Base-by-base conservation (phyloP, 2,888 invertebrate genomes). In the Leptinotarsa juncta region DNA sequence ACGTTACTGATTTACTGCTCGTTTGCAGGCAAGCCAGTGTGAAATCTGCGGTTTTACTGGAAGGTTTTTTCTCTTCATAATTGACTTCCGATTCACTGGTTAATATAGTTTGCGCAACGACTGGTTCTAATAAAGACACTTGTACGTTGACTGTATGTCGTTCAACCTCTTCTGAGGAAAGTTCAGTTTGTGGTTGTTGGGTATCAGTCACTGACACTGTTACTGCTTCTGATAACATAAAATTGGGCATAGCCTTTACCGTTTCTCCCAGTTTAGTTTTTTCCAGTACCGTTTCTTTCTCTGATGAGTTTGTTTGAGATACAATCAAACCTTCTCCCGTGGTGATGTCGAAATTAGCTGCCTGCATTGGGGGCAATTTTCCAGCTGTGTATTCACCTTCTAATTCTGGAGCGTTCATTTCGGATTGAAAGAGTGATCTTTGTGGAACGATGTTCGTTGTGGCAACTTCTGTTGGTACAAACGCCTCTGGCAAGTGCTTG, bases 391-490 rank as follows among this genome's bases (percentile, higher is more conserved):
- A 90, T 26, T 90, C 88, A 2, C 92, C 93, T 89, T 94, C 94
- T 77, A 91, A 90, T 87, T 95, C 95, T 76, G 93, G 91, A 1
- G 92, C 90, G 81, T 92, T 87, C 80, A 91, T 92, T 84, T 92
- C 91, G 87, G 92, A 90, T 18, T 93, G 93, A 4, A 91, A 87
- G 65, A 93, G 86, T 85, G 93, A 92, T 84, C 91, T 92, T 78
- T 93, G 93, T 15, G 93, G 89, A 49, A 93, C 89, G 0, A 95
- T 87, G 73, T 91, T 90, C 85, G 91, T 89, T 32, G 90, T 91
- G 4, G 95, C 95, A 14, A 91, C 90, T 90, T 95, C 95, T 3
- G 95, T 95, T 0, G 95, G 93, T 2, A 95, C 94, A 83, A 95
- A 93, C 68, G 94, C 87, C 87, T 95, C 94, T 3, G 95, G 94